Base-by-base conservation (phyloP, 2,113 vertebrate genomes). In the Syngnathus floridae region DNA sequence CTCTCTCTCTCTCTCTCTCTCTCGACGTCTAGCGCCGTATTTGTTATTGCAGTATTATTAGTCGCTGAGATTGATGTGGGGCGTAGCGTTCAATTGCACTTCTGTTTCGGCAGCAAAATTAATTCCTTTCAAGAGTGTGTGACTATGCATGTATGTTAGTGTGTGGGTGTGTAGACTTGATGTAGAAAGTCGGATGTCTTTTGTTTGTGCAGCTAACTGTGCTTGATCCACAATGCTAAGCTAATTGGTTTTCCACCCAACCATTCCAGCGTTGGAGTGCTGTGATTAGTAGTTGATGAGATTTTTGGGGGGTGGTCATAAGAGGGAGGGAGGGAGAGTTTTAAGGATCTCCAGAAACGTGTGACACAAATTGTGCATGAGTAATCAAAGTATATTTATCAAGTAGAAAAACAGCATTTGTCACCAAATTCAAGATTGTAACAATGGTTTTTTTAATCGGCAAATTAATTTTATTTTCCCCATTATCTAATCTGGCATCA, bases 201-300 rank as follows among this genome's bases (percentile, higher is more conserved):
- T 84, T 87, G 75, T 86, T 82, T 86, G 76, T 77, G 71, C 70
- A 80, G 83, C 82, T 83, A 77, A 84, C 80, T 84, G 76, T 72
- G 78, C 75, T 80, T 77, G 76, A 86, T 86, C 78, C 83, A 85
- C 83, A 87, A 82, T 79, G 80, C 82, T 86, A 79, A 77, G 80
- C 74, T 88, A 87, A 91, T 87, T 87, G 85, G 69, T 87, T 84
- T 85, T 82, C 83, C 81, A 79, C 77, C 70, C 70, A 40, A 80
- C 54, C 85, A 81, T 79, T 86, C 85, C 88, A 82, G 84, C 84
- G 79, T 80, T 73, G 64, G 65, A 87, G 85, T 82, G 76, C 84
- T 80, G 79, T 86, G 83, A 90, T 89, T 88, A 90, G 80, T 78
- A 69, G 79, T 77, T 85, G 80, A 87, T 87, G 79, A 83, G 73